Evolutionary conservation across 1,140 invertebrate genomes (phyloP).

Genomic region (Anoplophora glabripennis): DNA sequence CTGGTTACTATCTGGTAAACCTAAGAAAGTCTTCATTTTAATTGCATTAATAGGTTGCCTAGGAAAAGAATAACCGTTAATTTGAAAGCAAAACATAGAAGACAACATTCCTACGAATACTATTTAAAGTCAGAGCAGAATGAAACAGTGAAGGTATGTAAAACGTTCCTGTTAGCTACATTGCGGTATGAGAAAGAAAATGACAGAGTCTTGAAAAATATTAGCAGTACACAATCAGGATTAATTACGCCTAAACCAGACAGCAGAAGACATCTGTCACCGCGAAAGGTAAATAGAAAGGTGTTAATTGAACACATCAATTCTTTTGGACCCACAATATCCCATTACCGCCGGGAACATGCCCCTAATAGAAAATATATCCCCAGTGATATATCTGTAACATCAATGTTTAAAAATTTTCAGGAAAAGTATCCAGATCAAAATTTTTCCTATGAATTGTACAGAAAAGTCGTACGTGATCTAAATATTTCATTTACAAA

Average conservation of each 20-base stretch:
- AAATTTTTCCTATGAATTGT: constrained; percentile 2
- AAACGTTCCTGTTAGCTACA: not conserved
- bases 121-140: no score
- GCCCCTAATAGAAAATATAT: constrained; percentile 39
- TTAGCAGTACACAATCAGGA: not conserved
- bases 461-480: not conserved
- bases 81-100: no score
- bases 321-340: constrained; percentile 34
- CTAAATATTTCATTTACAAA: constrained; percentile 16
- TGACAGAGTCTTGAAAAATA: not conserved
- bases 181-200: not conserved
- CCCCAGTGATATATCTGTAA: constrained; percentile 23
- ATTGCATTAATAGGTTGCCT: no score
- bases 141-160: no score
- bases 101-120: no score
- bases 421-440: not conserved
- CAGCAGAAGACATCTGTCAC: not conserved
- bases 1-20: no score
- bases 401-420: constrained; percentile 6
- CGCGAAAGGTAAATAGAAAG: not conserved
- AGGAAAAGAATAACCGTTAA: no score
- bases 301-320: constrained; percentile 26
- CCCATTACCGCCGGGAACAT: constrained; percentile 42
- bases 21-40: no score
- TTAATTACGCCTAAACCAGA: not conserved